phyloP scores from a whole-genome alignment of 2,888 invertebrate species.

The Dryococelus australis region DNA sequence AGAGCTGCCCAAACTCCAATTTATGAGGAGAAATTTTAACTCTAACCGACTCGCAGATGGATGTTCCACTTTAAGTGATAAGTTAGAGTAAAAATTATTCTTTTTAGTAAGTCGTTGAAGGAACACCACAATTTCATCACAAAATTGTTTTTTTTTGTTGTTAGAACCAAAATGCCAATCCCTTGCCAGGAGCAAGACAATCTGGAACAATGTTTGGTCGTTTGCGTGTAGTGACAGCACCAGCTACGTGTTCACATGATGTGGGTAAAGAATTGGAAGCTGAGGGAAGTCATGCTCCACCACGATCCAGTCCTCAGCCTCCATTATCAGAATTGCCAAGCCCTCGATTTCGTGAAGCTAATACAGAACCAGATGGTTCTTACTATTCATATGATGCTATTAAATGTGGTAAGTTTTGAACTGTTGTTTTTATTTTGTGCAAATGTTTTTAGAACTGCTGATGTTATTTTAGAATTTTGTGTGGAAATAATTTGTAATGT shows the following conservation, averaged over 20 bases:
- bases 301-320: background rate
- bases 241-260: slow-evolving; percentile 67
- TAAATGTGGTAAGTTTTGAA: slow-evolving; percentile 45
- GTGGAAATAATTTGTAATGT: too few relatives aligned
- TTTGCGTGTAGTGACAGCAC: slow-evolving; percentile 73
- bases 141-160: background rate
- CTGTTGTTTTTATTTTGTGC: background rate
- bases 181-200: slow-evolving; percentile 40
- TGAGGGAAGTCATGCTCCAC: slow-evolving; percentile 20
- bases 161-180: slow-evolving; percentile 25
- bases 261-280: slow-evolving; percentile 48
- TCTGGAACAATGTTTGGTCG: slow-evolving; percentile 73
- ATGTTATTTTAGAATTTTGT: background rate
- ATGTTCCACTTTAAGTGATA: too few relatives aligned
- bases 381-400: slow-evolving; percentile 52
- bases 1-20: too few relatives aligned
- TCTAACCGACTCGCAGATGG: too few relatives aligned
- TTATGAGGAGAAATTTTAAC: too few relatives aligned
- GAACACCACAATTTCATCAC: too few relatives aligned
- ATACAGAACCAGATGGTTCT: slow-evolving; percentile 51
- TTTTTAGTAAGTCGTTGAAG: too few relatives aligned
- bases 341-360: slow-evolving; percentile 52
- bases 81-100: too few relatives aligned
- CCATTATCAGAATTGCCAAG: slow-evolving; percentile 52
- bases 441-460: background rate